These are phyloP conservation scores for Hemicentrotus pulcherrimus DNA, from an alignment of 35 echinoderm and acorn worm genomes.

Conservation along the genomic window DNA sequence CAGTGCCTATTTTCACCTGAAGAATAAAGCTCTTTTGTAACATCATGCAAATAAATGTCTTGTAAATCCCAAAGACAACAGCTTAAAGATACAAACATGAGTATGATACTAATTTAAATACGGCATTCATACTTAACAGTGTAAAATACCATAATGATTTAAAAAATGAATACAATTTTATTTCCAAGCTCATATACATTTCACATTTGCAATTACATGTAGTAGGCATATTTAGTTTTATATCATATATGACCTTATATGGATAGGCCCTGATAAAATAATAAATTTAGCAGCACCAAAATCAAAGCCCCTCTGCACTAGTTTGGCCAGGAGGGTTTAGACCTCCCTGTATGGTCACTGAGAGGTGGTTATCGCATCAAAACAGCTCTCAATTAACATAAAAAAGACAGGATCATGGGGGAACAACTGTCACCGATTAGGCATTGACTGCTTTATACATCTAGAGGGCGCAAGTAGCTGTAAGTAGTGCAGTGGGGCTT, in stretches of 20 bases:
- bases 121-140: background rate
- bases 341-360: no score
- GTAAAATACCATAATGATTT: background rate
- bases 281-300: background rate
- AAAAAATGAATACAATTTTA: slow-evolving; percentile 7
- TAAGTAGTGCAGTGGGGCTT: no score
- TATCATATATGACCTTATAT: background rate
- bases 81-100: background rate
- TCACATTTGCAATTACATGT: background rate
- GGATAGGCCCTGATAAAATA: background rate
- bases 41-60: background rate
- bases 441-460: no score
- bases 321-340: no score
- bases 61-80: background rate
- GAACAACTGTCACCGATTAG: no score
- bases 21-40: background rate
- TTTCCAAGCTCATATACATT: slow-evolving; percentile 24
- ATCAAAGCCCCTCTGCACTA: no score
- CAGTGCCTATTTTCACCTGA: background rate
- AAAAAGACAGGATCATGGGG: no score
- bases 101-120: background rate
- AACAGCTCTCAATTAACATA: no score
- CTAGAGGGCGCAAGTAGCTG: no score
- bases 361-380: no score
- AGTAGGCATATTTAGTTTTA: background rate